Conservation (phyloP, 2,888 invertebrate species). For the Aphodius sticticus region DNA sequence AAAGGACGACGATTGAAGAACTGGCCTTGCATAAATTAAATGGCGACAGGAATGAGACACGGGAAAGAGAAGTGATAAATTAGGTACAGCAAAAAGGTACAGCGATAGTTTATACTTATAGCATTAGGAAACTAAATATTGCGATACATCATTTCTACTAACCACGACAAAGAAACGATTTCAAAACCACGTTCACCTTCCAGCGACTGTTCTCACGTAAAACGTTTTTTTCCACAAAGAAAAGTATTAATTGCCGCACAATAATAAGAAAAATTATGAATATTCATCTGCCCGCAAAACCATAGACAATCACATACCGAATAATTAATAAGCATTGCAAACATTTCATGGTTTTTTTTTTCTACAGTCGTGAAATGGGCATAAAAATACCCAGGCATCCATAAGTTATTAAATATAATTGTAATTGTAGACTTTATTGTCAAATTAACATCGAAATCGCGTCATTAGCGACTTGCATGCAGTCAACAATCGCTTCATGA, state of each 20-base stretch:
- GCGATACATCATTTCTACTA: not conserved
- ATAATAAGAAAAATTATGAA: slow-evolving; percentile 4
- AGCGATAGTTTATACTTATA: not conserved
- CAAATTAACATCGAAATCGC: slow-evolving; percentile 24
- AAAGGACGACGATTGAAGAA: not conserved
- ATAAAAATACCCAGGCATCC: slow-evolving; percentile 21
- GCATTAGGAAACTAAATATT: slow-evolving; percentile 4
- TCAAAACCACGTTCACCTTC: not conserved
- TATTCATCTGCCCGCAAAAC: not conserved
- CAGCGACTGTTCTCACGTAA: not conserved
- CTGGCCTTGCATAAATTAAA: not conserved
- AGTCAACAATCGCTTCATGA: slow-evolving; percentile 21
- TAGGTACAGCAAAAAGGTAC: not conserved
- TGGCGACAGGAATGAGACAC: not conserved
- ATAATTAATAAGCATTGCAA: not conserved
- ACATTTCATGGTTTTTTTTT: not conserved
- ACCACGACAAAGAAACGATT: not conserved
- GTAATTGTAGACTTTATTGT: slow-evolving; percentile 25
- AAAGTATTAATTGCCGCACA: not conserved
- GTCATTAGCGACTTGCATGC: slow-evolving; percentile 20
- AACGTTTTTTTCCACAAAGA: not conserved
- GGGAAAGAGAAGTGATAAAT: not conserved
- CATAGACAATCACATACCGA: not conserved
- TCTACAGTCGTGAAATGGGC: not conserved
- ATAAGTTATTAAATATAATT: slow-evolving; percentile 25